Conservation (phyloP, 2,113 vertebrate species). For the Eulemur rufifrons region DNA sequence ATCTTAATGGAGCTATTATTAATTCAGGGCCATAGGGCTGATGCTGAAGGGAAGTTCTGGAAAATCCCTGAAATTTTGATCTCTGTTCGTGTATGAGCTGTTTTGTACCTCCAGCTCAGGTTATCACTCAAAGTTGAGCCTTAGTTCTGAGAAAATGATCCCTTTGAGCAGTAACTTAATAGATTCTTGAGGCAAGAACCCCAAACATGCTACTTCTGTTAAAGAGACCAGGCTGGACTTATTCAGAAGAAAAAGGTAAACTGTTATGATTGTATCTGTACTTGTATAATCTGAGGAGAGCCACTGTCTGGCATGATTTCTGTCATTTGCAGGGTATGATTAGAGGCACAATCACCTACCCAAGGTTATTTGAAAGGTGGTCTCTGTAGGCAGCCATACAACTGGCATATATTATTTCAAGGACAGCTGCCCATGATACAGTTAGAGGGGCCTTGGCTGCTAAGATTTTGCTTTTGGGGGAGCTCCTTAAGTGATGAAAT, state of each 20-base stretch:
- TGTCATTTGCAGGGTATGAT: background rate
- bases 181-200: background rate
- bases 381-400: background rate
- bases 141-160: background rate
- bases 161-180: background rate
- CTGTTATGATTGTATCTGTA: background rate
- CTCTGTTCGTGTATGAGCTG: background rate
- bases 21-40: background rate
- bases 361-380: background rate
- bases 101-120: background rate
- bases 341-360: background rate
- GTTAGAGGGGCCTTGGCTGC: background rate
- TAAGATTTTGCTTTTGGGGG: constrained; percentile 20
- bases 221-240: background rate
- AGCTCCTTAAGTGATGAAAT: background rate
- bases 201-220: background rate
- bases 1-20: background rate
- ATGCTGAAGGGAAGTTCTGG: background rate
- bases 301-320: background rate
- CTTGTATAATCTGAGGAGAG: background rate
- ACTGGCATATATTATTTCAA: constrained; percentile 19
- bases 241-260: background rate
- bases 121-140: constrained; percentile 26
- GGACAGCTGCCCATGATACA: background rate
- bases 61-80: background rate